Base-by-base conservation (phyloP, 2,797 vertebrate species). In the Chelon auratus region DNA sequence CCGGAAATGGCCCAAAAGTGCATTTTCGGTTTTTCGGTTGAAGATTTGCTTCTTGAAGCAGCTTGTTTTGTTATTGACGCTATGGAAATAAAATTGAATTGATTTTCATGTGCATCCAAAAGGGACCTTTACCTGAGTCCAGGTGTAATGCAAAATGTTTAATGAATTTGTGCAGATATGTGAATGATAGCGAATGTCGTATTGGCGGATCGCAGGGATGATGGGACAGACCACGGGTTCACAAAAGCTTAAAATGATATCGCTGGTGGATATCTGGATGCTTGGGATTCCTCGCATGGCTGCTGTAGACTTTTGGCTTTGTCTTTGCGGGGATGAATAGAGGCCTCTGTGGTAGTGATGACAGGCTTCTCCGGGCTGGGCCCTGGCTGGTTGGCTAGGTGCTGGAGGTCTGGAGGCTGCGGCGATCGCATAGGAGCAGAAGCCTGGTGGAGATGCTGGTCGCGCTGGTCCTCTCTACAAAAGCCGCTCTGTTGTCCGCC, bases 321-420 rank as follows among this genome's bases (percentile, higher is more conserved):
- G 93, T 94, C 90, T 93, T 89, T 82, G 80, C 37, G 5, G 68
- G 87, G 77, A 94, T 94, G 94, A 95, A 95, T 93, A 83, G 94
- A 90, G 83, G 84, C 88, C 91, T 94, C 93, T 94, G 93, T 94
- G 87, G 83, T 75, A 64, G 91, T 79, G 92, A 90, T 94, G 94
- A 94, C 92, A 93, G 93, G 86, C 80, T 45, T 79, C 78, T 87
- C 84, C 64, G 68, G 87, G 88, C 83, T 56, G 84, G 86, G 89
- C 70, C 89, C 86, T 86, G 82, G 83, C 87, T 80, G 87, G 39
- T 12, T 40, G 17, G 89, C 67, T 80, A 87, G 89, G 84, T 84
- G 78, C 88, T 81, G 87, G 81, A 80, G 85, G 71, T 84, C 37
- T 68, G 80, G 81, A 88, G 87, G 57, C 67, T 81, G 80, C 72